phyloP scores from a whole-genome alignment of 2,113 vertebrate species.

The Periophthalmus modestus region DNA sequence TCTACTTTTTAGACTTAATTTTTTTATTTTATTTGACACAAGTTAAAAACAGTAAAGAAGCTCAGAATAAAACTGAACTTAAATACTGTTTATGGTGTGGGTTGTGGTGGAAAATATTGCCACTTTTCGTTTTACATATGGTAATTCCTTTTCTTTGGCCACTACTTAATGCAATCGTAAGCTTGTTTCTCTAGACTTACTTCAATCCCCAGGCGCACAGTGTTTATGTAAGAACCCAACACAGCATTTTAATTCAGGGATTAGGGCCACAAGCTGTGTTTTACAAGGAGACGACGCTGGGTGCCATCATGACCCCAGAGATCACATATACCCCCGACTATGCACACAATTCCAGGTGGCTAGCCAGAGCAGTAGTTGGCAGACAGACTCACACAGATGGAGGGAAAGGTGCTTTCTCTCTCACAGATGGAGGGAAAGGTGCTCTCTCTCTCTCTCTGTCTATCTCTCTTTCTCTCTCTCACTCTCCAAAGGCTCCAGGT shows the following conservation, averaged over 20 bases:
- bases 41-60: no score
- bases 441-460: conserved; percentile 1
- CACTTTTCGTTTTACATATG: background rate
- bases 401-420: conserved; percentile 7
- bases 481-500: conserved; percentile 9
- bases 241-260: background rate
- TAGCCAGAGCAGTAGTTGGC: conserved; percentile 27
- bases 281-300: background rate
- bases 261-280: conserved; percentile 20
- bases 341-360: conserved; percentile 42
- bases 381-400: conserved; percentile 47
- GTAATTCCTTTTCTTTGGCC: background rate
- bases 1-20: no score
- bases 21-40: no score
- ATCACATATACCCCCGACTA: conserved; percentile 9
- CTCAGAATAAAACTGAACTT: background rate
- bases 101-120: background rate
- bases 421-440: conserved; percentile 43
- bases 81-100: no score
- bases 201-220: background rate
- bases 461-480: background rate
- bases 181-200: background rate
- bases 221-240: background rate
- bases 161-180: background rate
- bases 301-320: background rate